A percentile compares a stretch with the other conserved stretches of the same genome.
These are phyloP conservation scores for Gnathonemus echidnorhynchus DNA, from an alignment of 2,113 vertebrate genomes.

Conservation along the genomic window DNA sequence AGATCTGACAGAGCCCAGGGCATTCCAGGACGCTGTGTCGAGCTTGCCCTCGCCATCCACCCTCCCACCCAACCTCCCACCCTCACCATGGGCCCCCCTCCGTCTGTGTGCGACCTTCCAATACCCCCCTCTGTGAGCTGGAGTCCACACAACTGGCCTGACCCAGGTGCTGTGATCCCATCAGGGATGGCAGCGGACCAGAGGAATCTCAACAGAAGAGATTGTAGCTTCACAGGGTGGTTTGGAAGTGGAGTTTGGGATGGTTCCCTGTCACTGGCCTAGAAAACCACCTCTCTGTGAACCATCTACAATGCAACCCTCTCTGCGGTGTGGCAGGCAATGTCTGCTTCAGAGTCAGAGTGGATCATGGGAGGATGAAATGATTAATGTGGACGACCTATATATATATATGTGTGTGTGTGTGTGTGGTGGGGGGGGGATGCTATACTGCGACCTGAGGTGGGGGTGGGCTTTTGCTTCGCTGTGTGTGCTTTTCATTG, in stretches of 20 bases:
- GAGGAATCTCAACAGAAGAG: not conserved
- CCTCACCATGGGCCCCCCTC: not conserved
- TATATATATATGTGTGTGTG: too few species aligned
- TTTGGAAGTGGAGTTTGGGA: not conserved
- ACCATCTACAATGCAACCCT: not conserved
- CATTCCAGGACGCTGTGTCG: slow-evolving; percentile 21
- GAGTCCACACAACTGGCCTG: not conserved
- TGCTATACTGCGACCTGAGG: not conserved
- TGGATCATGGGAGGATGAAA: not conserved
- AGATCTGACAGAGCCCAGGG: slow-evolving; percentile 65
- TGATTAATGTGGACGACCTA: not conserved
- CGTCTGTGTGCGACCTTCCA: not conserved
- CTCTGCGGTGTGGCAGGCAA: not conserved
- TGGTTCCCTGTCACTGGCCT: not conserved
- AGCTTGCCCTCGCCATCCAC: not conserved
- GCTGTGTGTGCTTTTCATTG: not conserved
- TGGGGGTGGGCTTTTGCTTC: not conserved
- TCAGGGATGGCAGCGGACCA: not conserved
- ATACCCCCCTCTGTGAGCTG: not conserved
- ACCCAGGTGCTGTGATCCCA: not conserved
- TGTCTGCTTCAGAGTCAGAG: not conserved
- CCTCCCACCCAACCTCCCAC: not conserved
- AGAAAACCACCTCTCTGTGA: not conserved
- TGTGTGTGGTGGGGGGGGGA: not conserved
- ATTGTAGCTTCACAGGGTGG: not conserved